Evolutionary conservation across 2,797 vertebrate genomes (phyloP), one percentile per base, ranked within the genome.

Genomic region (Okamejei kenojei): DNA sequence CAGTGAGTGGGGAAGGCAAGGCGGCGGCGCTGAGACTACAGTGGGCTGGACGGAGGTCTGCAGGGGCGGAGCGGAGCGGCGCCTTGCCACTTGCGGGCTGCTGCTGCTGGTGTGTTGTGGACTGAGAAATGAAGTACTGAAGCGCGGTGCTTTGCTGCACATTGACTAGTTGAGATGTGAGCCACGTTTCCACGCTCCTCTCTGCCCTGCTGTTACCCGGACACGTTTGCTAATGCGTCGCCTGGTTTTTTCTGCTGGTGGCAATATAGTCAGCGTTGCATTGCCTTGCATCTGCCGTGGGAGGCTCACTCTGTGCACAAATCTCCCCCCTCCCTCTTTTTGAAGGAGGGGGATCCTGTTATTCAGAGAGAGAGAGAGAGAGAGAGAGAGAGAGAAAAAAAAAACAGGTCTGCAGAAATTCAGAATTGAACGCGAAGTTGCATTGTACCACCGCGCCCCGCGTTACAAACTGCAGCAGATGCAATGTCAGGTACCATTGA

Each of bases 131-230:
- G 63, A 88, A 88, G 84, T 88, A 63, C 63, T 35, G 84, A 88
- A 88, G 32, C 82, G 32, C 26, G 63, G n/a, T 68, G 45, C 45
- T 54, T 54, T 54, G 5, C 45, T 54, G n/a, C 17, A 88, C 84
- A 68, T 88, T 88, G 61, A 88, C 84, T 88, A 88, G 32, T 88
- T 88, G 63, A 88, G 84, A 88, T 88, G 84, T 88, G 84, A 88
- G 63, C 84, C 84, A 88, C 84, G 84, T 88, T 68, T 88, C 35
- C 61, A 68, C 84, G 32, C 61, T 32, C 68, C 61, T 68, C 84
- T 68, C 63, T 88, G 68, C 84, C 29, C 84, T 88, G 84, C 63
- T 88, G 68, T 88, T 88, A 88, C 65, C 68, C 65, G 84, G 63
- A 88, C 84, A 88, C 84, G 84, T 10, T 65, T 88, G 84, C 84